Evolutionary conservation across 30 jellyfish, hydroid and myxozoan genomes (phyloP), one percentile per base, ranked within the genome.

Genomic region (Mastigias papua): DNA sequence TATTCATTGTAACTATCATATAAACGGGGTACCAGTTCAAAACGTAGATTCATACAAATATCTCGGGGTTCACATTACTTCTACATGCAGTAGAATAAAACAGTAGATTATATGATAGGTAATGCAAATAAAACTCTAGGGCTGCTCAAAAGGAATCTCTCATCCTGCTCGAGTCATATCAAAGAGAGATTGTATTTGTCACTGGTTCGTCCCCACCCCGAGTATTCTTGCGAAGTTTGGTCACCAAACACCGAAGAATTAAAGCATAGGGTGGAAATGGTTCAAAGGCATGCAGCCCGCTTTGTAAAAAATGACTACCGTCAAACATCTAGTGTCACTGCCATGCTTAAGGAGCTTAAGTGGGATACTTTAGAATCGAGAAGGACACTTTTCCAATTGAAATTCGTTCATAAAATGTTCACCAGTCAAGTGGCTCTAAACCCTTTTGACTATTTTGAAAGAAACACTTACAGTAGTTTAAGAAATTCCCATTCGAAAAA

Each of bases 161-260:
- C 67, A 51, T 51, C 67, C 67, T 51, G 27, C 27, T 51, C 67
- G 67, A 51, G 67, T 51, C 67, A 51, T 17, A 51, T 51, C 2
- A 51, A 51, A 65, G 50, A 65, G 50, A 65, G 22, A 65, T 31
- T 8, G 17, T 65, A 65, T 31, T 65, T 65, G 50, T 26, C 50
- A 31, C 48, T 65, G 76, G 48, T 65, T 28, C 48, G 76, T 26
- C 80, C 37, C 64, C 61, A 69, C 62, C 80, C 15, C n/a, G 62
- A 69, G 31, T 69, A 31, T 69, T 33, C 80, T 31, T 69, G 63
- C 26, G 20, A 28, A 69, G 80, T 8, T 63, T 63, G 74, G 69
- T 27, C 74, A 63, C 74, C 74, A 1, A 63, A 13, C 74, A 63
- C 74, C 74, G 23, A 19, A 54, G 67, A 54, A 54, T 63, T 27